Evolutionary conservation across 2,888 invertebrate species (phyloP).

Genomic region (Ectemnius lituratus): DNA sequence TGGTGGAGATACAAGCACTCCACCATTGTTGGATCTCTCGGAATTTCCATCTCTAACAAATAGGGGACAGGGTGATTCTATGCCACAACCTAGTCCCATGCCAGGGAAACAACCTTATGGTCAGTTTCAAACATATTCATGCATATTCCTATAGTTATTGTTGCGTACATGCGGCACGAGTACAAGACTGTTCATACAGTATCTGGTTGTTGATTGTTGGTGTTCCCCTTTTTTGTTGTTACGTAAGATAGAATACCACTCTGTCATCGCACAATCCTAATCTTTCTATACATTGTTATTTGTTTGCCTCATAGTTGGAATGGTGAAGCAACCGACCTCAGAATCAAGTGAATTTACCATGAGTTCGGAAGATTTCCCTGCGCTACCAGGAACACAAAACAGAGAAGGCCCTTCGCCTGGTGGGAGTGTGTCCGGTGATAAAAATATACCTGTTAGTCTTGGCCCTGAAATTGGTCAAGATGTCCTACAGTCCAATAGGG

Average conservation of each 20-base stretch:
- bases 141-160: conserved; percentile 1
- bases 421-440: conserved; percentile 78
- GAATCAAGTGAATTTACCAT: conserved; percentile 97
- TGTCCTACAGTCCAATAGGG: conserved; percentile 74
- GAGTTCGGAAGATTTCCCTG: conserved; percentile 99
- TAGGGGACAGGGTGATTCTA: conserved; percentile 88
- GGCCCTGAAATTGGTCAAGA: conserved; percentile 77
- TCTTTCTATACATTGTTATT: conserved; percentile 8
- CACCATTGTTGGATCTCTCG: conserved; percentile 92
- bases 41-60: conserved; percentile 96
- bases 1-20: conserved; percentile 87
- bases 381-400: conserved; percentile 95
- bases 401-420: conserved; percentile 85
- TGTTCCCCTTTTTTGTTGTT: background rate
- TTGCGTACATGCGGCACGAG: too few relatives aligned
- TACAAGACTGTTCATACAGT: too few relatives aligned
- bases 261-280: background rate
- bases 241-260: background rate
- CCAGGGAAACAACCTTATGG: conserved; percentile 96
- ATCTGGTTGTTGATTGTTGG: background rate
- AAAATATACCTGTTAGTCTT: conserved; percentile 76
- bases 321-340: conserved; percentile 96
- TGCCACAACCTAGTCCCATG: conserved; percentile 90
- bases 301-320: conserved; percentile 83
- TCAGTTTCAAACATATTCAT: conserved; percentile 76